A percentile compares a stretch with the other conserved stretches of the same genome.
These are phyloP conservation scores for Cassiopea andromeda DNA, from an alignment of 30 jellyfish, hydroid and myxozoan species.

Conservation along the genomic window DNA sequence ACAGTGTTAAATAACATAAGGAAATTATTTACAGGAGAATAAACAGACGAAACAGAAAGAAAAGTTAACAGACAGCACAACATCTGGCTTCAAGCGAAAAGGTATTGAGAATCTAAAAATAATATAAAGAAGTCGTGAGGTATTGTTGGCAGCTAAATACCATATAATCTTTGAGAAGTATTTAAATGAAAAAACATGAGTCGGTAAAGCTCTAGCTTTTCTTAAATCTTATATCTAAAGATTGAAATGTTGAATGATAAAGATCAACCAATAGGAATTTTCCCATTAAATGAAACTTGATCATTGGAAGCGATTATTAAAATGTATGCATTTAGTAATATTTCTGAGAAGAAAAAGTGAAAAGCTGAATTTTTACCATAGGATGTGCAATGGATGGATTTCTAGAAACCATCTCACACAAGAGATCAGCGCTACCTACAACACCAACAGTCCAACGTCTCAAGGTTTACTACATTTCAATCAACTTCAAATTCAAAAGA, in stretches of 20 bases:
- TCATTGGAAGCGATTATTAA: too few relatives aligned
- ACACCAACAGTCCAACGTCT: constrained; percentile 53
- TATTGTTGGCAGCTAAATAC: background rate
- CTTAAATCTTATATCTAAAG: too few relatives aligned
- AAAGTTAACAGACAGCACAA: background rate
- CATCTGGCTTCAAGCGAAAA: background rate
- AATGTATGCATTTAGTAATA: too few relatives aligned
- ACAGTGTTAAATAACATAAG: too few relatives aligned
- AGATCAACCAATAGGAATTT: too few relatives aligned
- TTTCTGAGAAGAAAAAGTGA: background rate
- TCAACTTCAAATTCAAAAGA: background rate
- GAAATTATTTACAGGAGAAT: background rate
- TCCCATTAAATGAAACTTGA: too few relatives aligned
- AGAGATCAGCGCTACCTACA: constrained; percentile 26
- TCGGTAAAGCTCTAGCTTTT: too few relatives aligned
- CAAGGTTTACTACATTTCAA: constrained; percentile 22
- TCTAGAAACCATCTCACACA: constrained; percentile 29
- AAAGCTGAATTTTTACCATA: background rate
- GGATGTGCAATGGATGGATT: constrained; percentile 64
- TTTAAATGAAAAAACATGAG: too few relatives aligned
- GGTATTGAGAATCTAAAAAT: background rate
- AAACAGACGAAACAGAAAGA: background rate
- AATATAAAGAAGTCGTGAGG: too few relatives aligned
- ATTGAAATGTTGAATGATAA: too few relatives aligned
- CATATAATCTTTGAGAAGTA: too few relatives aligned